Evolutionary conservation across 2,888 invertebrate genomes (phyloP), one percentile per base, ranked within the genome.

Genomic region (Branchipolynoe longqiensis): DNA sequence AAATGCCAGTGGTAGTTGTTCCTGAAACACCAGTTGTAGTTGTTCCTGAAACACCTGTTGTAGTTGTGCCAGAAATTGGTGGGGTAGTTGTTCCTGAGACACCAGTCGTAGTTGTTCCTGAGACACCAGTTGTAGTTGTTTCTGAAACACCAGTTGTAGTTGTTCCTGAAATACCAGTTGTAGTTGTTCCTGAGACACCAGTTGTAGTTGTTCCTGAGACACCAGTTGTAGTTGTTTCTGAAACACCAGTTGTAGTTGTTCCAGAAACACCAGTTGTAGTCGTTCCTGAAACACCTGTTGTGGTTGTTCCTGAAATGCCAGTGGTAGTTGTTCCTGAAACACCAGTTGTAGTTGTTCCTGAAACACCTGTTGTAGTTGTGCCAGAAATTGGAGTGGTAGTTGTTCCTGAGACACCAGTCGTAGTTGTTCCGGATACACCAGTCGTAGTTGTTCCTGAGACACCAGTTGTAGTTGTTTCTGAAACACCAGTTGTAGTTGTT

Each of bases 281-380:
- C n/a, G n/a, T n/a, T 28, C 3, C 8, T 6, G 64, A 28, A 6
- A 2, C 31, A n/a, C 8, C 31, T 4, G 64, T 64, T n/a, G 56
- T 56, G 22, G 56, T 56, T 2, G 64, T 64, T 1, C 22, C 56
- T 56, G n/a, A 64, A 3, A 2, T 64, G n/a, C 28, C 1, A 12
- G 36, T 4, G 18, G 33, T 64, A 64, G 64, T 64, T 64, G 64
- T 33, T 28, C 28, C 31, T 3, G 28, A 36, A 6, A 18, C 25
- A 64, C 2, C 36, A 64, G 64, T 64, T 64, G 64, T n/a, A 64
- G 64, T n/a, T n/a, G n/a, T 56, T 3, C 56, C 56, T 3, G n/a
- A 22, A 56, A 25, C 25, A 8, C n/a, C 25, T 56, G 56, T 56
- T 22, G 56, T 56, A 8, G 12, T 12, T 3, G 1, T 1, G 1